Base-by-base conservation (phyloP, 1,140 invertebrate species). In the Harpegnathos saltator region DNA sequence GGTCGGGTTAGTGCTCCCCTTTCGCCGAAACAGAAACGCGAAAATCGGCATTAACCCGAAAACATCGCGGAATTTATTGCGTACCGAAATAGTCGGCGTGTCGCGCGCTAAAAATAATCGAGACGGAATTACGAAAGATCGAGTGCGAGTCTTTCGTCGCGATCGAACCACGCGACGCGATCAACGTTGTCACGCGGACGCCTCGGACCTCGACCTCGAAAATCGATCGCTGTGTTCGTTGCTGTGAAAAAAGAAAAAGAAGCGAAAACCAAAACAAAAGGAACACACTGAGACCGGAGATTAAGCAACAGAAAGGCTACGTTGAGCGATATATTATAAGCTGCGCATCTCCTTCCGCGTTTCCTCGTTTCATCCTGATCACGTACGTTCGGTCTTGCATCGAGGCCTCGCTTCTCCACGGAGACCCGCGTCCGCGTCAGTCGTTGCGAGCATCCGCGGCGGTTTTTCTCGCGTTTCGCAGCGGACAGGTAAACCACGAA, bases 1-100 rank as follows among this genome's bases (percentile, higher is more conserved):
- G 78, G 65, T 74, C 87, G 78, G 83, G 78, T 88, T 89, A 88
- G 59, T 85, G 86, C 75, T 88, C 86, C 50, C 85, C 61, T 82
- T 88, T 87, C 85, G 59, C 56, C 59, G 69, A 82, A 88, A 85
- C 38, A 58, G 75, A 77, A 87, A 84, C 38, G 54, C 75, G 33
- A 83, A 86, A 78, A 86, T 83, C 75, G 50, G 62, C 83, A 54
- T 63, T 81, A 63, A 84, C 61, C 66, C 77, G 29, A 80, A 80
- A 80, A 80, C 65, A 59, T n/a, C 38, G 52, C 22, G 14, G 29
- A 68, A 78, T 44, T 71, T 80, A 69, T 80, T 29, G 7, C n/a
- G 0, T 22, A 44, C 52, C 44, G 17, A 58, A 80, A 80, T 71
- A 71, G 52, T 26, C 14, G 33, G 48, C n/a, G n/a, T 24, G 52